phyloP scores from a whole-genome alignment of 1,140 invertebrate genomes.

The Drosophila micromelanica region DNA sequence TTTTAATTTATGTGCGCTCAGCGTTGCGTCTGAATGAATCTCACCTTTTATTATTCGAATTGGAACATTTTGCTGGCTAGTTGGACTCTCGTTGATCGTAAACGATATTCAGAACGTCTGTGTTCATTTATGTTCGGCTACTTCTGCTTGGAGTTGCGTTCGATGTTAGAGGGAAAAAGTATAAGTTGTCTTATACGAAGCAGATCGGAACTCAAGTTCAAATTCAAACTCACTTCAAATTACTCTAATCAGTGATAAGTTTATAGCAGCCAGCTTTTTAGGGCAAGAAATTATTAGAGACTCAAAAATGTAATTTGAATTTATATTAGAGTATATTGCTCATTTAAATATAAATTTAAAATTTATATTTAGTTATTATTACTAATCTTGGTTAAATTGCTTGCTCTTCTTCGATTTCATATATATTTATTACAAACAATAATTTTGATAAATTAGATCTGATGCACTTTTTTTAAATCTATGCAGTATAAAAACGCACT shows the following conservation, averaged over 20 bases:
- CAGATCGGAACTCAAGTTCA: constrained; percentile 23
- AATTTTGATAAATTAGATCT: no score
- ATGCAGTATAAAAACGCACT: no score
- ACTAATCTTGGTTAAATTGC: no score
- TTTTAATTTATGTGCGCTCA: constrained; percentile 69
- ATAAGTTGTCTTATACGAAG: constrained; percentile 48
- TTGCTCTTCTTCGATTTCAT: no score
- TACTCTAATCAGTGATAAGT: constrained; percentile 17
- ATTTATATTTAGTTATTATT: no score
- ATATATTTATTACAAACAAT: no score
- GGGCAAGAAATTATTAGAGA: neutral
- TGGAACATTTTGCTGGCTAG: constrained; percentile 57
- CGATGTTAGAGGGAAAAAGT: constrained; percentile 27
- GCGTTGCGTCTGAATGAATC: constrained; percentile 62
- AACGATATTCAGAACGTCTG: constrained; percentile 62
- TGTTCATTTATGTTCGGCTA: neutral
- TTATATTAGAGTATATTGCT: no score
- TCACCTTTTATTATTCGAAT: constrained; percentile 70
- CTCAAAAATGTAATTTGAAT: no score
- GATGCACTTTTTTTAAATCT: no score
- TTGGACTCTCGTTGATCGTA: constrained; percentile 50
- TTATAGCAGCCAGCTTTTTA: constrained; percentile 43
- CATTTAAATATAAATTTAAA: no score
- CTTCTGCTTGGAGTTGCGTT: constrained; percentile 45
- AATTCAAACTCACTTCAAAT: constrained; percentile 34